A percentile compares a stretch with the other conserved stretches of the same genome.
These are phyloP conservation scores for Ciona savignyi DNA, from an alignment of 23 tunicate genomes.

Conservation along the genomic window DNA sequence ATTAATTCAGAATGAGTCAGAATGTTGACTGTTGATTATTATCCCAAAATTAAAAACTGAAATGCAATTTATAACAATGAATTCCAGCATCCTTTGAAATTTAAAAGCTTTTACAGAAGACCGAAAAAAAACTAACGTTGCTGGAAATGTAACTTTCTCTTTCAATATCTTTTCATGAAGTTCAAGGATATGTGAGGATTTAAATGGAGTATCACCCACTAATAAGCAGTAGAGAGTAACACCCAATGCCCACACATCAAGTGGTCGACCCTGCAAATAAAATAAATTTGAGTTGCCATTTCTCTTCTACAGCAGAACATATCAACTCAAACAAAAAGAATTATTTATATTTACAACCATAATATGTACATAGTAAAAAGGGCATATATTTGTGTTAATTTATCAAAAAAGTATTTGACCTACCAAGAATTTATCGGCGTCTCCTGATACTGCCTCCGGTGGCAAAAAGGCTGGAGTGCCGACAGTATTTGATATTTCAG, in stretches of 20 bases:
- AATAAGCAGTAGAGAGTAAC: conserved; percentile 61
- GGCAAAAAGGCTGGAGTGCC: conserved; percentile 95
- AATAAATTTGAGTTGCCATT: background rate
- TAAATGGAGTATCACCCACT: conserved; percentile 64
- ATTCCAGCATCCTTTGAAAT: no score
- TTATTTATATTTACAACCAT: no score
- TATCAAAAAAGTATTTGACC: background rate
- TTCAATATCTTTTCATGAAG: conserved; percentile 52
- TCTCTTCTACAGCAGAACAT: no score
- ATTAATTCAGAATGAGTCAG: no score
- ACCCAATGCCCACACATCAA: conserved; percentile 94
- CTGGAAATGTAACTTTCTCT: conserved; percentile 45
- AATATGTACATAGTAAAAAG: no score
- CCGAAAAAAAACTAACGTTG: conserved; percentile 16
- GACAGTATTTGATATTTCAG: conserved; percentile 60
- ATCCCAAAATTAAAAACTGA: no score
- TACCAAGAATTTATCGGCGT: conserved; percentile 44
- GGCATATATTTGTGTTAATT: no score
- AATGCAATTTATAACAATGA: no score
- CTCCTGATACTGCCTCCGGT: conserved; percentile 75
- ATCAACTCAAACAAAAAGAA: no score
- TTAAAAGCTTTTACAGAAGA: no score
- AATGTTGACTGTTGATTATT: no score
- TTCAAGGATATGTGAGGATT: conserved; percentile 44
- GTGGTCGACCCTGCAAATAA: conserved; percentile 73